Evolutionary conservation across 2,888 invertebrate species (phyloP).

Genomic region (Heliconius ethilla): DNA sequence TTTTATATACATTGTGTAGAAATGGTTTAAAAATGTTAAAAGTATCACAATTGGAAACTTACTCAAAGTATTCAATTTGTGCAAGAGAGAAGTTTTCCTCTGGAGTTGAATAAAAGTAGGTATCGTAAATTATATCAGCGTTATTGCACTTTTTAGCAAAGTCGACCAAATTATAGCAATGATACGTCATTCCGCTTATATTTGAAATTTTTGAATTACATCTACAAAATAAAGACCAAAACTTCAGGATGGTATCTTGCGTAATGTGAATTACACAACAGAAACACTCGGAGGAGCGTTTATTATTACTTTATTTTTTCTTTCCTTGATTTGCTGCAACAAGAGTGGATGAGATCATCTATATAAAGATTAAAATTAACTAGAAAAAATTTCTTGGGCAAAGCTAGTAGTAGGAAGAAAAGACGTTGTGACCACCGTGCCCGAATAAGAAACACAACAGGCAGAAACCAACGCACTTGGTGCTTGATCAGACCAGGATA

Average conservation of each 20-base stretch:
- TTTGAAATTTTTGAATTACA: background rate
- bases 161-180: conserved; percentile 33
- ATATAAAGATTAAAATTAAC: no score
- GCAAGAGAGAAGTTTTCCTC: conserved; percentile 40
- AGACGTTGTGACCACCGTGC: no score
- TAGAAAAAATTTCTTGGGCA: no score
- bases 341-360: no score
- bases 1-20: no score
- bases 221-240: conserved; percentile 25
- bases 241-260: background rate
- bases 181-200: background rate
- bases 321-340: no score
- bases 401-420: no score
- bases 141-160: conserved; percentile 37
- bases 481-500: no score
- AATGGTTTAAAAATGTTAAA: no score
- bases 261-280: no score
- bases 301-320: background rate
- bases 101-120: conserved; percentile 15
- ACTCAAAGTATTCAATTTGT: conserved; percentile 44
- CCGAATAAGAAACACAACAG: no score
- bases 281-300: background rate
- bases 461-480: no score
- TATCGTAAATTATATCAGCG: background rate
- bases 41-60: background rate